Conservation (phyloP, 2,888 invertebrate species). For the Caenorhabditis japonica region DNA sequence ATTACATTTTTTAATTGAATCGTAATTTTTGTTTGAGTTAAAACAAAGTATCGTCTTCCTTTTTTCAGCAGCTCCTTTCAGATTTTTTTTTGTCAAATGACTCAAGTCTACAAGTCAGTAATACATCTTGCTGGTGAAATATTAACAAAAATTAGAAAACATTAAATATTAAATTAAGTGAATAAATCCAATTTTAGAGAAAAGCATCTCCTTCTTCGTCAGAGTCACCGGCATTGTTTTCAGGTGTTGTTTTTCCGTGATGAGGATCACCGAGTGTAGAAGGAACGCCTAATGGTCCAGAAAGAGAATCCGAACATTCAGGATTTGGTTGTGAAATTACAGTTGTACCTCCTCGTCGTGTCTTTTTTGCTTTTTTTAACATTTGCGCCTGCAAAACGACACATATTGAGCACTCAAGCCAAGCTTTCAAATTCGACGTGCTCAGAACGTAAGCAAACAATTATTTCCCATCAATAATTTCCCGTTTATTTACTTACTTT, state of each 20-base stretch:
- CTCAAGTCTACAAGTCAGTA: too few species aligned
- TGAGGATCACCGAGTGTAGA: constrained; percentile 59
- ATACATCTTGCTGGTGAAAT: too few species aligned
- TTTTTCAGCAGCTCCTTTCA: too few species aligned
- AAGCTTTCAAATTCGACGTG: constrained; percentile 23
- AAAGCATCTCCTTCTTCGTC: constrained; percentile 74
- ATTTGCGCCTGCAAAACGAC: constrained; percentile 89
- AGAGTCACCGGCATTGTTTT: constrained; percentile 66
- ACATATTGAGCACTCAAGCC: constrained; percentile 51
- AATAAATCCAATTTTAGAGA: constrained; percentile 45
- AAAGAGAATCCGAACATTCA: constrained; percentile 66
- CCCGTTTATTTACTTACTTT: too few species aligned
- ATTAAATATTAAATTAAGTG: not conserved
- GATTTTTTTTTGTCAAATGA: too few species aligned
- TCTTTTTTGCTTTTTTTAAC: constrained; percentile 95
- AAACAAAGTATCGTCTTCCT: too few species aligned
- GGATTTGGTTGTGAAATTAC: constrained; percentile 60
- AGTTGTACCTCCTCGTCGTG: constrained; percentile 63
- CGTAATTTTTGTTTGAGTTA: too few species aligned
- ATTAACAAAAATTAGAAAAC: too few species aligned
- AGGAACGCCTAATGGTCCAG: constrained; percentile 61
- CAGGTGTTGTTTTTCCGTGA: constrained; percentile 73
- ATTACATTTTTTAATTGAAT: too few species aligned
- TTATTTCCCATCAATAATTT: too few species aligned
- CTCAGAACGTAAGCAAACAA: too few species aligned